These are phyloP conservation scores for Euschistus heros DNA, from an alignment of 1,140 invertebrate species.

Conservation along the genomic window DNA sequence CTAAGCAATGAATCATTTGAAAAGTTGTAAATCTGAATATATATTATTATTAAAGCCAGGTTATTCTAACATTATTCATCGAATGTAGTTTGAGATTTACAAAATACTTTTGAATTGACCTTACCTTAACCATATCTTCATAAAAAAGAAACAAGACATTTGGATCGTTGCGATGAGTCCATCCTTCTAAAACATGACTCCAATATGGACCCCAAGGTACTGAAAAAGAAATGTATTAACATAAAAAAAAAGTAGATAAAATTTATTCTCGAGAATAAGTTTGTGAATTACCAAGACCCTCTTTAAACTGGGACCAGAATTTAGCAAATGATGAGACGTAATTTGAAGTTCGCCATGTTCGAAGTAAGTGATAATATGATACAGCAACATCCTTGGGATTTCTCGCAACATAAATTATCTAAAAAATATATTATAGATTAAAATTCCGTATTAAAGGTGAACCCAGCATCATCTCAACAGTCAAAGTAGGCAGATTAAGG, in stretches of 20 bases:
- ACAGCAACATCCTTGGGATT: conserved; percentile 72
- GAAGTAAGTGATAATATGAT: conserved; percentile 63
- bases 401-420: conserved; percentile 67
- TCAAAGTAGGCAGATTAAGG: no score
- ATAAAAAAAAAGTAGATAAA: background rate
- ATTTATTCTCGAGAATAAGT: background rate
- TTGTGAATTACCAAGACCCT: conserved; percentile 42
- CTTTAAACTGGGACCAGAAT: conserved; percentile 60
- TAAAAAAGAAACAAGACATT: conserved; percentile 70
- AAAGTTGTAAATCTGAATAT: no score
- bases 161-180: conserved; percentile 47
- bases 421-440: conserved; percentile 21
- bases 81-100: no score
- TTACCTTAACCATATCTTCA: conserved; percentile 59
- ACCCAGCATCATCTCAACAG: no score
- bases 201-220: conserved; percentile 60
- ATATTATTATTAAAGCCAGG: no score
- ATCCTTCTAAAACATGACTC: conserved; percentile 64
- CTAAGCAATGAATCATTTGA: no score
- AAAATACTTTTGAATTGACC: background rate
- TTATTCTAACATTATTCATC: no score
- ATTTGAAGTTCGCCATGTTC: conserved; percentile 48
- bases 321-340: conserved; percentile 50
- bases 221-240: conserved; percentile 17
- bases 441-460: no score